Evolutionary conservation across 2,113 vertebrate genomes (phyloP), one percentile per base, ranked within the genome.

Genomic region (Percina caprodes): DNA sequence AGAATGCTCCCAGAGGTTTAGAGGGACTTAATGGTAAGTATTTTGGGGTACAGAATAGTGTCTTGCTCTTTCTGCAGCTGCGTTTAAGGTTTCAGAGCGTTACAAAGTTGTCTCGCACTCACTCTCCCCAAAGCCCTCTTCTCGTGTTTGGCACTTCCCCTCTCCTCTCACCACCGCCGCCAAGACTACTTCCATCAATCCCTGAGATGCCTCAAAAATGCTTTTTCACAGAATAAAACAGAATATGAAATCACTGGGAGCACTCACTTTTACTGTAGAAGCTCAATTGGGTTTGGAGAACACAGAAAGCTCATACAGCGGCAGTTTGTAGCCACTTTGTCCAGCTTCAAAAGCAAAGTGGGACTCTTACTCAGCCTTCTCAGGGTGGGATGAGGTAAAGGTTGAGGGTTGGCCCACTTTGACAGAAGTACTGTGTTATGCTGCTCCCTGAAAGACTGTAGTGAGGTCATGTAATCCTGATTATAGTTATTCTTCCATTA

Each of bases 371-470:
- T 79, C 7, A 79, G 46, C 21, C 18, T 46, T 46, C 45, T 35
- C 59, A 26, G 84, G 83, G 84, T 70, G 59, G 63, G 26, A 62
- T 58, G 69, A 86, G 68, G 77, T 78, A 69, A 87, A 79, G 54
- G 62, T 45, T 85, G 77, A 80, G 69, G 77, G 79, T 46, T 46
- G 75, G 0, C 72, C 63, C 49, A 87, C 74, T 78, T 68, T 66
- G 49, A 80, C 71, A 84, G 33, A 80, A 61, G 61, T 15, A 52
- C 60, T 80, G 63, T 70, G 92, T 88, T 73, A 63, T 77, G 80
- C 83, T 79, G 59, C 75, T 95, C 83, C 88, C 92, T 63, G 33
- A 69, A 89, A 80, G 45, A 77, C 63, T 88, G 92, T 71, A 16
- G 74, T 75, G 83, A 88, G 92, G 90, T 90, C 86, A 82, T 65